These are phyloP conservation scores for Eupithecia subfuscata DNA, from an alignment of 2,888 invertebrate genomes.

Conservation along the genomic window DNA sequence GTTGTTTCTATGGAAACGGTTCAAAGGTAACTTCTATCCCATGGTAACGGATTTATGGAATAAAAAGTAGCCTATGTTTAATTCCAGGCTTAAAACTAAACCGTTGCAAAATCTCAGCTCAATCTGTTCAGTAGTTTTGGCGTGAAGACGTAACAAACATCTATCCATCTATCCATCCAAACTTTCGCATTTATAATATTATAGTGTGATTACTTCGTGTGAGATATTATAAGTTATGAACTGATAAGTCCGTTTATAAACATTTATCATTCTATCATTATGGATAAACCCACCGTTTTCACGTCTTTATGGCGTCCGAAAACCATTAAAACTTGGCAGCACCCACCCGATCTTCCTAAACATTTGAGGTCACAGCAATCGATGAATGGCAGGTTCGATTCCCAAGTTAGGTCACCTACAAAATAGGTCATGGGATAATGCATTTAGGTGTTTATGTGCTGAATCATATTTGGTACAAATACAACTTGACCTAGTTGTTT, in stretches of 20 bases:
- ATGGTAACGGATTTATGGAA: too few relatives aligned
- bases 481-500: background rate
- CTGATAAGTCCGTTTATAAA: background rate
- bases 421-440: background rate
- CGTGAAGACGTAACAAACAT: too few relatives aligned
- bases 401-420: background rate
- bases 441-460: background rate
- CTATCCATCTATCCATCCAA: too few relatives aligned
- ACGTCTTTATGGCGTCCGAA: background rate
- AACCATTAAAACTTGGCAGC: conserved; percentile 3
- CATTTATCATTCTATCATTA: background rate
- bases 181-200: too few relatives aligned
- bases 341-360: background rate
- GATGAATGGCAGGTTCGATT: conserved; percentile 2
- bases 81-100: too few relatives aligned
- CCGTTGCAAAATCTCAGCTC: too few relatives aligned
- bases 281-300: background rate
- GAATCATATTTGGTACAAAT: conserved; percentile 9
- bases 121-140: too few relatives aligned
- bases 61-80: too few relatives aligned
- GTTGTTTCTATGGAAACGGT: too few relatives aligned
- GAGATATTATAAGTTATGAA: too few relatives aligned
- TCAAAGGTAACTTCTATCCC: too few relatives aligned
- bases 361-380: background rate
- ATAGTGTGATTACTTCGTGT: too few relatives aligned